phyloP scores from a whole-genome alignment of 2,113 vertebrate species.

The Bagarius yarrelli region DNA sequence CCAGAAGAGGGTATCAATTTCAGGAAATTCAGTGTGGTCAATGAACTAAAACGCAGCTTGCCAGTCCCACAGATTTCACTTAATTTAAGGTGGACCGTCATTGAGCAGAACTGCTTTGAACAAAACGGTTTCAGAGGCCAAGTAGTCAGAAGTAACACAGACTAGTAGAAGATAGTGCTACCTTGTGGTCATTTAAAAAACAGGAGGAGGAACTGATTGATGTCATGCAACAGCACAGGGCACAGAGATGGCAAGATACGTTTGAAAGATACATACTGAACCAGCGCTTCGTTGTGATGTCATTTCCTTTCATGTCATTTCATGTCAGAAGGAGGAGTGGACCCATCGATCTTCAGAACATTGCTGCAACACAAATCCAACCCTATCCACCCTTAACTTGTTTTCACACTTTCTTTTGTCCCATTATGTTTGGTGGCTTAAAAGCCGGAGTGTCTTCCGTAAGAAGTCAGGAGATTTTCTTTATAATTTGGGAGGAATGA shows the following conservation, averaged over 20 bases:
- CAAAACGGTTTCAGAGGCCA: constrained; percentile 12
- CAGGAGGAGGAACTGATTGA: constrained; percentile 58
- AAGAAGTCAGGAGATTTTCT: background rate
- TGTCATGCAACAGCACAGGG: constrained; percentile 78
- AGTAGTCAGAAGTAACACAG: constrained; percentile 7
- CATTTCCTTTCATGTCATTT: constrained; percentile 69
- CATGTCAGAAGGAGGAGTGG: constrained; percentile 67
- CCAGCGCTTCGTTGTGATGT: constrained; percentile 68
- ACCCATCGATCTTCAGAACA: constrained; percentile 63
- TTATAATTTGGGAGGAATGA: background rate
- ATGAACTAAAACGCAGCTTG: background rate
- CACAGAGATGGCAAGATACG: constrained; percentile 59
- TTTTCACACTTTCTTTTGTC: background rate
- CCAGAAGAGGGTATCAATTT: background rate
- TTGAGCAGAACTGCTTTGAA: background rate
- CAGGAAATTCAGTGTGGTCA: background rate
- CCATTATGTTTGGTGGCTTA: background rate
- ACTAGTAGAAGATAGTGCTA: constrained; percentile 28
- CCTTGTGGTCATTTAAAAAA: constrained; percentile 47
- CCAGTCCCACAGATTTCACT: background rate
- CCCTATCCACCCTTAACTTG: constrained; percentile 31
- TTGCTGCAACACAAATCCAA: constrained; percentile 54
- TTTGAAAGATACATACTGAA: constrained; percentile 77
- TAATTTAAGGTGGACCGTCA: constrained; percentile 19
- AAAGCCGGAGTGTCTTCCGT: background rate